Evolutionary conservation across 2,888 invertebrate genomes (phyloP).

Genomic region (Tenthredo distinguenda): DNA sequence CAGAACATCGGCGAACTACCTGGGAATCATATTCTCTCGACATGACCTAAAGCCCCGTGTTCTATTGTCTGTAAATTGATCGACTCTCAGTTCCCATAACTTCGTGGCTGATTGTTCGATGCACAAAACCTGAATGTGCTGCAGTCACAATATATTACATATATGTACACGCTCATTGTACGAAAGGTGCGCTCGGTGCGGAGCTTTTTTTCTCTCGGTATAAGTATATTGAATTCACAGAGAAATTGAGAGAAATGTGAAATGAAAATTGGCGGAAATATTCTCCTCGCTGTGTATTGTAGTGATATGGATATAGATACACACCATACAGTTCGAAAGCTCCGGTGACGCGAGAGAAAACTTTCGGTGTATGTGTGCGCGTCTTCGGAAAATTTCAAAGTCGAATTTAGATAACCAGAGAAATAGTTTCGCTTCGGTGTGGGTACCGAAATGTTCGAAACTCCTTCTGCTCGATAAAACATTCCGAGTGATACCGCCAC

Average conservation of each 20-base stretch:
- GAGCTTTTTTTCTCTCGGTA: not conserved
- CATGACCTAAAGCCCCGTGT: not conserved
- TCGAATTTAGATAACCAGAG: not conserved
- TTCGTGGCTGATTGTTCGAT: not conserved
- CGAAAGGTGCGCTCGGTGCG: not conserved
- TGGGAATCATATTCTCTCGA: not conserved
- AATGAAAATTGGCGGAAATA: not conserved
- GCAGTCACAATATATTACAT: not conserved
- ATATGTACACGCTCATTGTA: not conserved
- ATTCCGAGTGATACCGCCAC: not conserved
- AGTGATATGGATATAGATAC: no score
- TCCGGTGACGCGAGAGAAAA: not conserved
- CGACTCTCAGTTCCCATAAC: not conserved
- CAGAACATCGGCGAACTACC: not conserved
- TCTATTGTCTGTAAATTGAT: slow-evolving; percentile 40
- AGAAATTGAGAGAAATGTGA: not conserved
- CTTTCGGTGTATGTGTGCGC: not conserved
- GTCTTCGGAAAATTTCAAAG: not conserved
- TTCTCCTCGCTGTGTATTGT: not conserved
- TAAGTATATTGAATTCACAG: no score
- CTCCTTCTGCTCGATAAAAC: slow-evolving; percentile 5
- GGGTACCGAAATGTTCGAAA: not conserved
- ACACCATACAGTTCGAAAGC: not conserved
- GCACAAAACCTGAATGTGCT: slow-evolving; percentile 16
- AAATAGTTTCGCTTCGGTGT: not conserved